phyloP scores from a whole-genome alignment of 2,888 invertebrate species.

The Eupithecia pulchellata region DNA sequence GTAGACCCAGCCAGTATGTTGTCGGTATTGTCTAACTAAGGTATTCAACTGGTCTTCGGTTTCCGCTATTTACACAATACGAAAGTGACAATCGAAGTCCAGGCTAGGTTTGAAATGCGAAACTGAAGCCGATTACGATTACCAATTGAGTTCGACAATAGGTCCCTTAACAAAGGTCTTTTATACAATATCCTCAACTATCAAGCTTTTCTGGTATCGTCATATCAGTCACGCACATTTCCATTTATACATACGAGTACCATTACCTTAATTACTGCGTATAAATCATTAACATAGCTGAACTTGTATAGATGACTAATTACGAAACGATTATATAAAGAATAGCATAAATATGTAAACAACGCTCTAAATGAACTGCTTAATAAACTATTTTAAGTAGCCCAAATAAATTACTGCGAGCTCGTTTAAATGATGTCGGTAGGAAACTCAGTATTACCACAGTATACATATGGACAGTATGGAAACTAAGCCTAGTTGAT shows the following conservation, averaged over 20 bases:
- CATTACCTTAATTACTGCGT: background rate
- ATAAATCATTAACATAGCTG: slow-evolving; percentile 17
- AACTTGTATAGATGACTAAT: slow-evolving; percentile 12
- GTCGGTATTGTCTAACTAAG: too few relatives aligned
- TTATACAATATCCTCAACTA: background rate
- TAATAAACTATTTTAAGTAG: slow-evolving; percentile 23
- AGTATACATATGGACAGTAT: too few relatives aligned
- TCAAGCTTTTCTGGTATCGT: background rate
- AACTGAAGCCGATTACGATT: too few relatives aligned
- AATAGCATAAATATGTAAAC: slow-evolving; percentile 20
- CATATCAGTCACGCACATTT: background rate
- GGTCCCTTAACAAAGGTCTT: too few relatives aligned
- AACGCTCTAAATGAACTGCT: slow-evolving; percentile 22
- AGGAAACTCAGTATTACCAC: slow-evolving; percentile 4
- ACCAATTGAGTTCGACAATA: too few relatives aligned
- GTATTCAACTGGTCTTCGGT: too few relatives aligned
- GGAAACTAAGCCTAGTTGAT: too few relatives aligned
- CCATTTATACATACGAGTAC: background rate
- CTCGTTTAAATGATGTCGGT: slow-evolving; percentile 15
- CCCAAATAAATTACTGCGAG: slow-evolving; percentile 23
- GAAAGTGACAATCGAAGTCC: too few relatives aligned
- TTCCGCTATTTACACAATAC: too few relatives aligned
- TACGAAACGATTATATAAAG: slow-evolving; percentile 12
- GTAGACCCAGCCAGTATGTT: too few relatives aligned
- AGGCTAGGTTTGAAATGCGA: too few relatives aligned